Conservation (phyloP, 1,140 invertebrate genomes). For the Drosophila baimaii region DNA sequence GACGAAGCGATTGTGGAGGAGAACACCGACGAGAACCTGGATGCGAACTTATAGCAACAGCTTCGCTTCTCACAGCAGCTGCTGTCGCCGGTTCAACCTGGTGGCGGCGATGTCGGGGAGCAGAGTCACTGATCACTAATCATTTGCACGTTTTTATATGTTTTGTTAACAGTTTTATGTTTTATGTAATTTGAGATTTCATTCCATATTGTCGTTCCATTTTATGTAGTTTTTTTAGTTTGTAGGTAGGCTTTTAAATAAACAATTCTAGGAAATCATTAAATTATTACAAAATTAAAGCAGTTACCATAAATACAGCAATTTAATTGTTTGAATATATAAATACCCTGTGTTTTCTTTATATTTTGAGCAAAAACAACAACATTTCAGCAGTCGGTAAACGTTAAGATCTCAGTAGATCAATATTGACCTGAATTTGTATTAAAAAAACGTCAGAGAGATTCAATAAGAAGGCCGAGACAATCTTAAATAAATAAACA, state of each 20-base stretch:
- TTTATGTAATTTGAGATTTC: neutral
- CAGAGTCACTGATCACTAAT: slow-evolving; percentile 33
- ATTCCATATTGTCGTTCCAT: neutral
- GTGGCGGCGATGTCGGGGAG: slow-evolving; percentile 62
- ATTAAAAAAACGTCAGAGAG: too few species aligned
- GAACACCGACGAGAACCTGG: slow-evolving; percentile 79
- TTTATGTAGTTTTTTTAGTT: neutral
- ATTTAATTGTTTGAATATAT: neutral
- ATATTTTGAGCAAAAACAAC: too few species aligned
- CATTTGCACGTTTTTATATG: slow-evolving; percentile 9
- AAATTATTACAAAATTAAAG: neutral
- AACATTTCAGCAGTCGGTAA: neutral
- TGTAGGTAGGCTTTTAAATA: slow-evolving; percentile 3
- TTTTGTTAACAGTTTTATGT: slow-evolving; percentile 2
- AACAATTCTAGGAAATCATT: neutral
- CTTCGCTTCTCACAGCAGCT: slow-evolving; percentile 73
- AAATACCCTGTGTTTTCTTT: neutral
- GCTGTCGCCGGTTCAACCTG: neutral
- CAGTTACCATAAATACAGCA: too few species aligned
- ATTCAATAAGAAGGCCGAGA: neutral
- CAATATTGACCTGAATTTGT: neutral
- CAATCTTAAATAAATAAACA: neutral
- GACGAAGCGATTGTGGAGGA: slow-evolving; percentile 93
- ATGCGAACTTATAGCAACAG: slow-evolving; percentile 77
- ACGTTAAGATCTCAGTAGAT: neutral